Evolutionary conservation across 2,888 invertebrate genomes (phyloP).

Genomic region (Lochmaea capreae): DNA sequence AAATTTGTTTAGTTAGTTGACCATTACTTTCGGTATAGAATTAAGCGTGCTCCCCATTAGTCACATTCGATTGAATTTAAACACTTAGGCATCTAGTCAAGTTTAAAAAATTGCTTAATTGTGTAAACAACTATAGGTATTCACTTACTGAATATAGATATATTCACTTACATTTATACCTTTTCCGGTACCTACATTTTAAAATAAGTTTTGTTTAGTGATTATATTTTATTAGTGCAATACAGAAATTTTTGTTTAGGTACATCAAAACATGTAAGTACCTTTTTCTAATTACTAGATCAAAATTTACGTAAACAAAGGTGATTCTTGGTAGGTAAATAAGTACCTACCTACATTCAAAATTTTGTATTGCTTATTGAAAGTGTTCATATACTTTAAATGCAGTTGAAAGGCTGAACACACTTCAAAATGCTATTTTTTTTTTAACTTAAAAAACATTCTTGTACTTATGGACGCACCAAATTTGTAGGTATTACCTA

Average conservation of each 20-base stretch:
- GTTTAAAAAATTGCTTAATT: slow-evolving; percentile 59
- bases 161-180: too few relatives aligned
- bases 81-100: slow-evolving; percentile 56
- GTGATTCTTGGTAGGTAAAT: too few relatives aligned
- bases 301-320: neutral
- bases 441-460: too few relatives aligned
- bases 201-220: slow-evolving; percentile 22
- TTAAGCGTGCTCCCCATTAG: slow-evolving; percentile 45
- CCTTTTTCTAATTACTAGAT: neutral
- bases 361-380: too few relatives aligned
- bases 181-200: slow-evolving; percentile 11
- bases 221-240: slow-evolving; percentile 10
- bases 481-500: too few relatives aligned
- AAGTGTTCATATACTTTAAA: too few relatives aligned
- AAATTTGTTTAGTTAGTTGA: slow-evolving; percentile 44
- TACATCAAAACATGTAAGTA: slow-evolving; percentile 2
- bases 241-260: neutral
- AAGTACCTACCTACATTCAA: too few relatives aligned
- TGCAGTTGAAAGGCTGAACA: too few relatives aligned
- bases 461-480: too few relatives aligned
- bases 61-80: slow-evolving; percentile 53
- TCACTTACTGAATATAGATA: slow-evolving; percentile 24
- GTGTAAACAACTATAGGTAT: slow-evolving; percentile 56
- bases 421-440: too few relatives aligned
- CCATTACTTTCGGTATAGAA: slow-evolving; percentile 57